phyloP scores from a whole-genome alignment of 2,797 vertebrate genomes.

The Oceanodroma leucorhoa region DNA sequence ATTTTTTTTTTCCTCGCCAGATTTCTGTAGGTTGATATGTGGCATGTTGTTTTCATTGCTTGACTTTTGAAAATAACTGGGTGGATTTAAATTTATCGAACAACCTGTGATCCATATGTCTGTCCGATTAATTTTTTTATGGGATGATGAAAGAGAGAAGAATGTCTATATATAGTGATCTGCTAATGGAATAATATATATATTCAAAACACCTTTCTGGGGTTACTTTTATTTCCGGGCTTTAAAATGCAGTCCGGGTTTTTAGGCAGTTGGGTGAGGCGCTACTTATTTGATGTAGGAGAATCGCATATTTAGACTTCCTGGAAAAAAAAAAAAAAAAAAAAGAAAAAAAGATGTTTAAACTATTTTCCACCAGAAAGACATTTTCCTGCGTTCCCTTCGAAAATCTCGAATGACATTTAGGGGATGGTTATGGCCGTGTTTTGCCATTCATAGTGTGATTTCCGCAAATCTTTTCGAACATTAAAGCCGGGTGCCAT shows the following conservation, averaged over 20 bases:
- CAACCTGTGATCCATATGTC: slow-evolving; percentile 53
- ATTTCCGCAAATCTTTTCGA: background rate
- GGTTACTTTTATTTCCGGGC: slow-evolving; percentile 22
- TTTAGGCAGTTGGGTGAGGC: background rate
- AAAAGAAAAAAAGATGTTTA: background rate
- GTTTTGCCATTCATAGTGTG: background rate
- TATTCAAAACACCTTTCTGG: slow-evolving; percentile 30
- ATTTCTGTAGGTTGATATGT: background rate
- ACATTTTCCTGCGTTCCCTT: background rate
- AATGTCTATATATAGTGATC: slow-evolving; percentile 1
- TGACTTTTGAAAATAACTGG: background rate
- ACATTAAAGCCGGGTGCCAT: background rate
- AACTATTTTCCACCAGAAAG: background rate
- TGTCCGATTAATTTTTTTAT: slow-evolving; percentile 41
- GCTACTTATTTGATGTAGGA: background rate
- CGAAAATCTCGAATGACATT: background rate
- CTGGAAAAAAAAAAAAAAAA: background rate
- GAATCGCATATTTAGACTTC: background rate
- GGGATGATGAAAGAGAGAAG: slow-evolving; percentile 53
- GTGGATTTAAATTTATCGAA: slow-evolving; percentile 23
- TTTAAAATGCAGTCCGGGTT: background rate
- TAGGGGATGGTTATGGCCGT: background rate
- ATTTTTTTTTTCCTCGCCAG: background rate
- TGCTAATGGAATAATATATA: slow-evolving; percentile 15
- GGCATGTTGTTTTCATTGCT: background rate